Evolutionary conservation across 1,140 invertebrate genomes (phyloP).

Genomic region (Pectinophora gossypiella): DNA sequence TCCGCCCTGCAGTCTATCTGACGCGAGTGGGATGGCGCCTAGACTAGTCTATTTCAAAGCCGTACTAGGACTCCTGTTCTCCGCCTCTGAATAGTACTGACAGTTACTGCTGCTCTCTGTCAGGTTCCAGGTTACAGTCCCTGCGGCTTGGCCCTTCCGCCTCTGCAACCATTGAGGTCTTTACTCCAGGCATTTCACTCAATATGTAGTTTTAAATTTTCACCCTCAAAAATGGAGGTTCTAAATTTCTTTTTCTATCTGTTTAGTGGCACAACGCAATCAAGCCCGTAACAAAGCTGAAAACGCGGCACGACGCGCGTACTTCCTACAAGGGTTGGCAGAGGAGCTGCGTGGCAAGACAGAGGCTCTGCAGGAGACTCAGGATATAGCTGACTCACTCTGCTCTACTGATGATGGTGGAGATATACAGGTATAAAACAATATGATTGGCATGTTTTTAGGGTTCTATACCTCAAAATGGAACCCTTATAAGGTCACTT

Average conservation of each 20-base stretch:
- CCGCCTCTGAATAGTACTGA: too few species aligned
- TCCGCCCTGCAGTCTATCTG: too few species aligned
- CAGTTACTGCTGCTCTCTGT: too few species aligned
- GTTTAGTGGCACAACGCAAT: conserved; percentile 44
- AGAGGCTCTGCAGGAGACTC: conserved; percentile 37
- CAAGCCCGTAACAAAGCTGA: conserved; percentile 15
- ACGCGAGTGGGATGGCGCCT: too few species aligned
- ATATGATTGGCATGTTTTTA: too few species aligned
- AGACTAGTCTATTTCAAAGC: too few species aligned
- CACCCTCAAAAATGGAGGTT: background rate
- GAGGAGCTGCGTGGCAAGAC: conserved; percentile 40
- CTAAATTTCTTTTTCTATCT: conserved; percentile 1
- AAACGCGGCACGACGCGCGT: conserved; percentile 35
- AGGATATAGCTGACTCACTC: conserved; percentile 37
- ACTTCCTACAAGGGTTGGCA: conserved; percentile 36
- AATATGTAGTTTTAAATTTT: too few species aligned
- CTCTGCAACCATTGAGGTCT: background rate
- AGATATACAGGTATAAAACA: conserved; percentile 41
- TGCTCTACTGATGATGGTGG: conserved; percentile 20
- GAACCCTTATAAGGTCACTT: background rate
- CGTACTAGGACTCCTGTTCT: too few species aligned
- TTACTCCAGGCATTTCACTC: too few species aligned
- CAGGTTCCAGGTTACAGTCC: too few species aligned
- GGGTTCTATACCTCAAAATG: background rate
- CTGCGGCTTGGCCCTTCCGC: background rate